Conservation (phyloP, 2,888 invertebrate species). For the Tipula vernalis region DNA sequence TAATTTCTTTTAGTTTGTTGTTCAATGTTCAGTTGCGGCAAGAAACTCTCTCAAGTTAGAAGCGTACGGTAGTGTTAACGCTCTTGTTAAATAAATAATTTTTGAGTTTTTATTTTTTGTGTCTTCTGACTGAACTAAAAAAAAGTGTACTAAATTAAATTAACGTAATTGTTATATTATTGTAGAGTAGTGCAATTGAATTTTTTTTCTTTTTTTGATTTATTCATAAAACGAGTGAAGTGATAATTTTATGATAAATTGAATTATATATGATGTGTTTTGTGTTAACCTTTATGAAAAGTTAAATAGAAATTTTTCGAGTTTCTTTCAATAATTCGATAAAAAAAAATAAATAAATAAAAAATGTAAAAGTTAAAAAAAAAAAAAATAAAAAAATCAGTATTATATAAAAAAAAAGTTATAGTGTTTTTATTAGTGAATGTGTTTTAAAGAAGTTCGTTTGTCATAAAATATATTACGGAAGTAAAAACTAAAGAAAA, state of each 20-base stretch:
- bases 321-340: background rate
- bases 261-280: background rate
- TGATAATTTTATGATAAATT: background rate
- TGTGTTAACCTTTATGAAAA: background rate
- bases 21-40: background rate
- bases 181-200: background rate
- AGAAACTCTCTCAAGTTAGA: background rate
- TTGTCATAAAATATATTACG: background rate
- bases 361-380: background rate
- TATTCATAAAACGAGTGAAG: background rate
- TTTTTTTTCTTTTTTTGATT: background rate
- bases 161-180: background rate
- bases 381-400: background rate
- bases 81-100: background rate
- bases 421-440: background rate
- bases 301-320: background rate
- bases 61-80: background rate
- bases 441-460: background rate
- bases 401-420: background rate
- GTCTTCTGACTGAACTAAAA: background rate
- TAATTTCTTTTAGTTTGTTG: background rate
- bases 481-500: background rate
- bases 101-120: background rate
- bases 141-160: background rate
- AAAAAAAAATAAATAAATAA: background rate